Conservation (phyloP, 2,797 vertebrate genomes). For the Cryptoprocta ferox region DNA sequence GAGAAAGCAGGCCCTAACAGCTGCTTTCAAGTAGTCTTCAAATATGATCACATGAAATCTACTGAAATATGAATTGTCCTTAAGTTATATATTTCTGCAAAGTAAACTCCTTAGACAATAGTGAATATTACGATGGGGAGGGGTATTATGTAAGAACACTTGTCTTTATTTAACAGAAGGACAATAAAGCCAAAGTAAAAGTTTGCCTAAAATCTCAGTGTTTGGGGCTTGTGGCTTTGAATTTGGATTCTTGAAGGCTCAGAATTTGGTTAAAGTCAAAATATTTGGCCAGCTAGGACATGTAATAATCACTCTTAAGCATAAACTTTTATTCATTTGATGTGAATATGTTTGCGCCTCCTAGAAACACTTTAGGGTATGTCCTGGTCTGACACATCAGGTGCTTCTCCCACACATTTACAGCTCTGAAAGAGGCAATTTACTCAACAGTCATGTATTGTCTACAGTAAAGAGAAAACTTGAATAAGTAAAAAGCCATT, state of each 20-base stretch:
- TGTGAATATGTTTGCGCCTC: not conserved
- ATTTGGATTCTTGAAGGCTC: not conserved
- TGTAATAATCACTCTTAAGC: not conserved
- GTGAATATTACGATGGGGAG: not conserved
- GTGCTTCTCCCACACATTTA: not conserved
- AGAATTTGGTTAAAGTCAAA: not conserved
- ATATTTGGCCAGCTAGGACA: not conserved
- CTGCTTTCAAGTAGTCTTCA: slow-evolving; percentile 60
- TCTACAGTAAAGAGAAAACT: not conserved
- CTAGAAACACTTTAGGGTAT: not conserved
- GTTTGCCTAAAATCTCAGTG: not conserved
- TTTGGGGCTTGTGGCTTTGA: not conserved
- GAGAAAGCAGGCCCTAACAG: not conserved
- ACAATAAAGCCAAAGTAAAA: not conserved
- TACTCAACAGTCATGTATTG: not conserved
- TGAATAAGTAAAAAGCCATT: slow-evolving; percentile 16
- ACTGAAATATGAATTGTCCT: slow-evolving; percentile 47
- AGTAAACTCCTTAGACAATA: not conserved
- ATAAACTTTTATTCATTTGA: slow-evolving; percentile 5
- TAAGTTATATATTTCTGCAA: slow-evolving; percentile 36
- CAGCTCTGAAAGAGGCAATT: not conserved
- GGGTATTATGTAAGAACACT: not conserved
- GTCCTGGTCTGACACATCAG: not conserved
- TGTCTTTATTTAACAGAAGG: not conserved
- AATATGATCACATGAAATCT: slow-evolving; percentile 38